Conservation (phyloP, 2,888 invertebrate genomes). For the Rhingia campestris region DNA sequence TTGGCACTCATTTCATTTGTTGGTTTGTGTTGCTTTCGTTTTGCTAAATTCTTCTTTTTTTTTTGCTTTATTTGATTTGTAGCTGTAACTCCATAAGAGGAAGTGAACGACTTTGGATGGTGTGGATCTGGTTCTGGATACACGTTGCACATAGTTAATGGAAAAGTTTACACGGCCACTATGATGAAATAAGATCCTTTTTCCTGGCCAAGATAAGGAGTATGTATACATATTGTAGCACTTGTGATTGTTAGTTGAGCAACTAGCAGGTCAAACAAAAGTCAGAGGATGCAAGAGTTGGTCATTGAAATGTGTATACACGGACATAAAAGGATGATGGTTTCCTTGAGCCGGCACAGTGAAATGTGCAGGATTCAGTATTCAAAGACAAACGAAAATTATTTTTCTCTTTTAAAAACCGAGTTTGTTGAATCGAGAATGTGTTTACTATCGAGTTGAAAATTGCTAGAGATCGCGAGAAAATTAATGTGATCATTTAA, state of each 20-base stretch:
- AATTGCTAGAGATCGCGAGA: no score
- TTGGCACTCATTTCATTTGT: slow-evolving; percentile 50
- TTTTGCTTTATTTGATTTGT: slow-evolving; percentile 27
- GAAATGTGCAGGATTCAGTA: no score
- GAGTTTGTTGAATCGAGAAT: no score
- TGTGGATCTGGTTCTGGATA: not conserved
- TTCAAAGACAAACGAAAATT: no score
- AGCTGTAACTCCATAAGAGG: slow-evolving; percentile 14
- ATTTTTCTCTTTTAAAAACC: no score
- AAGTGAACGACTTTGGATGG: not conserved
- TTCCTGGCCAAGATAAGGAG: not conserved
- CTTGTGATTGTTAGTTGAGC: slow-evolving; percentile 32
- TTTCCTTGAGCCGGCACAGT: not conserved
- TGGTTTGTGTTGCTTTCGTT: slow-evolving; percentile 8
- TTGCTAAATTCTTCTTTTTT: not conserved
- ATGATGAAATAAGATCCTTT: slow-evolving; percentile 1
- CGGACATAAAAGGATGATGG: not conserved
- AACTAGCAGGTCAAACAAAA: slow-evolving; percentile 42
- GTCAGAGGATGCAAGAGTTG: slow-evolving; percentile 9
- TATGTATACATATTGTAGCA: slow-evolving; percentile 18
- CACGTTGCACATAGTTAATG: slow-evolving; percentile 40
- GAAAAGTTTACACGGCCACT: slow-evolving; percentile 44
- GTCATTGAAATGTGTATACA: not conserved
- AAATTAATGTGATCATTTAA: no score
- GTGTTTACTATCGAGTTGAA: no score